These are phyloP conservation scores for Syngnathoides biaculeatus DNA, from an alignment of 2,113 vertebrate genomes.

Conservation along the genomic window DNA sequence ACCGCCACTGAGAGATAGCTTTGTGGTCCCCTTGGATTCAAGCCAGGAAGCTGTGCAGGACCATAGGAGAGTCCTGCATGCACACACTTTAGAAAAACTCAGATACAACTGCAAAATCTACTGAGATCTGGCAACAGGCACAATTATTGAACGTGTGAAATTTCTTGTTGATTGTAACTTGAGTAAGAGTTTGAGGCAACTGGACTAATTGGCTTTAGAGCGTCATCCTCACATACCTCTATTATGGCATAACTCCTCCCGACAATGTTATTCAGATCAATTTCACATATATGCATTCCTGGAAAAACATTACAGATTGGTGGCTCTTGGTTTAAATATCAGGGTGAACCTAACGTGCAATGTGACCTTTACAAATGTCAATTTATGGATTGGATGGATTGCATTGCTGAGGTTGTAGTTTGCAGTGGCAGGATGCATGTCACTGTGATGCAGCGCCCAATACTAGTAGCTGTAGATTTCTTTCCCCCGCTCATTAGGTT, in stretches of 20 bases:
- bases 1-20: slow-evolving; percentile 37
- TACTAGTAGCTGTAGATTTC: background rate
- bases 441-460: background rate
- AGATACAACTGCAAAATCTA: background rate
- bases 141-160: background rate
- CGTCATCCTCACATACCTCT: background rate
- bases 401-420: background rate
- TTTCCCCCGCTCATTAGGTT: background rate
- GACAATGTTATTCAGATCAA: no score
- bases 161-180: background rate
- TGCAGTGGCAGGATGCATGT: background rate
- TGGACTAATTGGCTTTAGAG: background rate
- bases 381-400: no score
- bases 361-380: no score
- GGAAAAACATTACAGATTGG: no score
- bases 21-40: slow-evolving; percentile 40
- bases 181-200: background rate
- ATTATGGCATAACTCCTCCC: no score
- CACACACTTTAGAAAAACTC: background rate
- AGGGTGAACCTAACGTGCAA: no score
- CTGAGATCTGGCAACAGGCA: background rate
- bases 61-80: slow-evolving; percentile 1
- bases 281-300: no score
- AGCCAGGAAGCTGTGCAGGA: slow-evolving; percentile 27
- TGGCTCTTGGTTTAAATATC: no score